Conservation (phyloP, 1,140 invertebrate species). For the Heliconius eleuchia region DNA sequence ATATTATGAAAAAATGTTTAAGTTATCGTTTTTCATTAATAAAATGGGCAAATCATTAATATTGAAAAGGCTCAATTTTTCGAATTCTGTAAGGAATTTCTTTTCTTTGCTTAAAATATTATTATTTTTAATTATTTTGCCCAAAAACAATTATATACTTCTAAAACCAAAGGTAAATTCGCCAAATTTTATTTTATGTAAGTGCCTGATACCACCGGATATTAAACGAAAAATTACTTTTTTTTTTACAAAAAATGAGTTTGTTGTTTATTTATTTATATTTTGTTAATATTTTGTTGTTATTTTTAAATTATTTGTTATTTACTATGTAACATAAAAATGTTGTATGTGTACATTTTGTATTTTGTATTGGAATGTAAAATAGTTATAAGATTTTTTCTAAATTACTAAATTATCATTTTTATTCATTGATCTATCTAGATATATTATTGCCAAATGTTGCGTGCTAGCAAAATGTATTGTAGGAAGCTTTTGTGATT, state of each 20-base stretch:
- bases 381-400: neutral
- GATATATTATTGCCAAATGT: neutral
- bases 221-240: neutral
- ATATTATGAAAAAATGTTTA: too few relatives aligned
- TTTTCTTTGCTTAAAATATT: too few relatives aligned
- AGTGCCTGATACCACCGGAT: constrained; percentile 53
- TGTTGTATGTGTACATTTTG: neutral
- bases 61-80: too few relatives aligned
- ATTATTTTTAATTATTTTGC: neutral
- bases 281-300: constrained; percentile 41
- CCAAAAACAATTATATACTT: constrained; percentile 8
- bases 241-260: too few relatives aligned
- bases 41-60: too few relatives aligned
- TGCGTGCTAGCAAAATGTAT: constrained; percentile 2
- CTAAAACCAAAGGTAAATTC: constrained; percentile 40
- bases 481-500: neutral
- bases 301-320: constrained; percentile 46
- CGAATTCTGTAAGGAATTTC: too few relatives aligned
- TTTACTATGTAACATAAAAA: constrained; percentile 15
- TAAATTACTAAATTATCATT: neutral
- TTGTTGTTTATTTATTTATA: neutral
- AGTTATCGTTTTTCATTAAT: too few relatives aligned
- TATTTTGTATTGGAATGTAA: neutral
- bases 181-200: constrained; percentile 49
- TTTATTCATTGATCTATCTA: neutral